Percentiles rank a stretch among this genome's conserved stretches.
Evolutionary conservation across 2,113 vertebrate genomes (phyloP).

Genomic region (Suricata suricatta): DNA sequence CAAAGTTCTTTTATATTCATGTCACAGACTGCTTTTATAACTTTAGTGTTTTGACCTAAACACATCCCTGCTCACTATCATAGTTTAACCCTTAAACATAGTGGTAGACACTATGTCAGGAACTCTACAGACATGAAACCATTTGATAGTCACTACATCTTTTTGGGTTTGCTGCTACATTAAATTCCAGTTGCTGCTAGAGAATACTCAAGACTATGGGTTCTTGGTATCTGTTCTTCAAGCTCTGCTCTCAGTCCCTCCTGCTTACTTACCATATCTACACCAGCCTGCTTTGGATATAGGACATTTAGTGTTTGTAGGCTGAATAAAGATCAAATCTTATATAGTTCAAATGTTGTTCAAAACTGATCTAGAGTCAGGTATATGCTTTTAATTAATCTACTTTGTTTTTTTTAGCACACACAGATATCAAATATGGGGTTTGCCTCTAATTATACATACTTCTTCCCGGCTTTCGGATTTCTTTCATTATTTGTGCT

Average conservation of each 20-base stretch:
- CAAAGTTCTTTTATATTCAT: neutral
- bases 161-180: neutral
- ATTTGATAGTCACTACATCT: neutral
- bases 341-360: neutral
- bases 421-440: slow-evolving; percentile 28
- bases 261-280: neutral
- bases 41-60: neutral
- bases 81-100: neutral
- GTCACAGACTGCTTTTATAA: neutral
- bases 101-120: neutral
- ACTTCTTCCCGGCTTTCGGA: slow-evolving; percentile 96
- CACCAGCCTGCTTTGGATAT: neutral
- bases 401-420: neutral
- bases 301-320: neutral
- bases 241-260: neutral
- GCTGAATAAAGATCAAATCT: slow-evolving; percentile 9
- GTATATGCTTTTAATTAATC: neutral
- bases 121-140: neutral
- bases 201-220: neutral
- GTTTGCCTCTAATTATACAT: slow-evolving; percentile 80
- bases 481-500: slow-evolving; percentile 95
- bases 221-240: neutral
- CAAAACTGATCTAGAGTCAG: slow-evolving; percentile 26
- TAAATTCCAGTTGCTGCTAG: neutral
- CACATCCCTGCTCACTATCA: neutral